Percentiles rank a stretch among this genome's conserved stretches.
phyloP scores from a whole-genome alignment of 2,797 vertebrate genomes.

The Prionace glauca region DNA sequence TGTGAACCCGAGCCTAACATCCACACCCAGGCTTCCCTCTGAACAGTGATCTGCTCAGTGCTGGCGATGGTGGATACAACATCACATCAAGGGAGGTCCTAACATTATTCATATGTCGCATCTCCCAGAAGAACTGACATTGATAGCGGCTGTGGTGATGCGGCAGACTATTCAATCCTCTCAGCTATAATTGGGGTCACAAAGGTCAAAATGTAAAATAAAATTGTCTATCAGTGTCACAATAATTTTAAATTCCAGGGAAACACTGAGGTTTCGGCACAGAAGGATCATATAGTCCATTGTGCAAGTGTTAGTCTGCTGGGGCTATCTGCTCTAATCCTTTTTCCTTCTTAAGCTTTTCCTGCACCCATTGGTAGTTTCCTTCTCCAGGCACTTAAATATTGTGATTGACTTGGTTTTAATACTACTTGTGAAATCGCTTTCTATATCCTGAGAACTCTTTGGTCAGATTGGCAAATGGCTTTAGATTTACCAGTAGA shows the following conservation, averaged over 20 bases:
- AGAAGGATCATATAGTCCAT: not conserved
- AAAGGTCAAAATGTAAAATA: slow-evolving; percentile 23
- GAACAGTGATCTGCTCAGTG: not conserved
- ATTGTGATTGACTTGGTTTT: too few relatives aligned
- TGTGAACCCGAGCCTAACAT: not conserved
- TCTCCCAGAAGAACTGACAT: slow-evolving; percentile 19
- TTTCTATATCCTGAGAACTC: not conserved
- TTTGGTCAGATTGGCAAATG: not conserved
- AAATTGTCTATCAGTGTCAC: not conserved
- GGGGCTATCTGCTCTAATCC: not conserved
- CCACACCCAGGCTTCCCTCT: slow-evolving; percentile 26
- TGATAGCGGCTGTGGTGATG: not conserved
- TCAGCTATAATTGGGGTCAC: not conserved
- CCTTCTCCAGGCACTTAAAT: not conserved
- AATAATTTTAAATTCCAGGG: not conserved
- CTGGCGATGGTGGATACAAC: too few relatives aligned
- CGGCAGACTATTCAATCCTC: not conserved
- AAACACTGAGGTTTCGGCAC: not conserved
- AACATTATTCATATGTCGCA: not conserved
- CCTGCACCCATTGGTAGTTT: not conserved
- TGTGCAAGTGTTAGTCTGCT: too few relatives aligned
- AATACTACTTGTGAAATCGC: not conserved
- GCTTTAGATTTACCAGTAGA: not conserved
- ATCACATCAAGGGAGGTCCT: not conserved
- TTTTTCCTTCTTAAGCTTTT: not conserved